Conservation (phyloP, 2,888 invertebrate species). For the Aquatica leii region DNA sequence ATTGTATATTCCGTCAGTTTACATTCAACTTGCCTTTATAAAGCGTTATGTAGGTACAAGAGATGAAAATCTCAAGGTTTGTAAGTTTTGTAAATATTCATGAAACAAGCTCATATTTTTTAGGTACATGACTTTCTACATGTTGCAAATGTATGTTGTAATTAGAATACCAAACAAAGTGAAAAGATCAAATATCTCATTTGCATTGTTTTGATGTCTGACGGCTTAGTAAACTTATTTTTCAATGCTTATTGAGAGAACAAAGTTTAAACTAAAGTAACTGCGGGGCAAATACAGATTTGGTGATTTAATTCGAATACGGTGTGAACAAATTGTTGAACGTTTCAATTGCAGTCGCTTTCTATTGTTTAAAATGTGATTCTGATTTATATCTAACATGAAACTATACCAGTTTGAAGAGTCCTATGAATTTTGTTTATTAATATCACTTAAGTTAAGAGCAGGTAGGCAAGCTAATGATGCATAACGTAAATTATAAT, state of each 20-base stretch:
- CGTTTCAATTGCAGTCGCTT: neutral
- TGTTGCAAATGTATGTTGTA: conserved; percentile 1
- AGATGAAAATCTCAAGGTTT: neutral
- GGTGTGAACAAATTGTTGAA: neutral
- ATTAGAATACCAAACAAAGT: conserved; percentile 9
- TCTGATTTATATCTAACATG: conserved; percentile 13
- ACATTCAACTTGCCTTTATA: neutral
- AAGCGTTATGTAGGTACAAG: neutral
- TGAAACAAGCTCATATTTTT: conserved; percentile 6
- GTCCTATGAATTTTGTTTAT: conserved; percentile 41
- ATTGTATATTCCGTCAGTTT: neutral
- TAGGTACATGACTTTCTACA: neutral
- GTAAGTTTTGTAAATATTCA: neutral
- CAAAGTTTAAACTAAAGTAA: conserved; percentile 1
- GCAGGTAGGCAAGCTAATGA: conserved; percentile 49
- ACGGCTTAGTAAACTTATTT: neutral
- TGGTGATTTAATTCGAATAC: conserved; percentile 1
- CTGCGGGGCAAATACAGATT: conserved; percentile 3
- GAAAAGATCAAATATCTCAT: conserved; percentile 3
- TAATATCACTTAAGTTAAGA: conserved; percentile 47
- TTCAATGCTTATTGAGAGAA: conserved; percentile 3
- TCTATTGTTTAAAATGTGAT: conserved; percentile 6
- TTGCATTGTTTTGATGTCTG: conserved; percentile 10
- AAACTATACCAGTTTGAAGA: conserved; percentile 22
- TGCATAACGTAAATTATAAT: conserved; percentile 54